Conservation (phyloP, 2,797 vertebrate species). For the Gadopsis marmoratus region DNA sequence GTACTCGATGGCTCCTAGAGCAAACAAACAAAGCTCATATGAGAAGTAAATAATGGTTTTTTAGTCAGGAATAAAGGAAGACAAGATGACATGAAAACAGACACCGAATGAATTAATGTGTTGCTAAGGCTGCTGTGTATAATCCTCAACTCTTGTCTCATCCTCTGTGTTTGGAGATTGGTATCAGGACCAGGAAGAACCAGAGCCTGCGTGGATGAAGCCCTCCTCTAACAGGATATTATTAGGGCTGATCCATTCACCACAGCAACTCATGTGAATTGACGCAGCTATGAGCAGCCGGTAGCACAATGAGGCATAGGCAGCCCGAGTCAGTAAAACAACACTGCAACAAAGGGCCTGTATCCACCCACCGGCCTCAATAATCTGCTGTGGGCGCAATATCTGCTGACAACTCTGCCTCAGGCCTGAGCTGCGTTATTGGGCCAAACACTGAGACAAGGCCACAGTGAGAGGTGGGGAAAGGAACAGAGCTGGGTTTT, state of each 20-base stretch:
- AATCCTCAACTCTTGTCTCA: slow-evolving; percentile 65
- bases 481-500: slow-evolving; percentile 44
- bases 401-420: slow-evolving; percentile 82
- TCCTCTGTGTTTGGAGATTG: slow-evolving; percentile 76
- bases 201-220: slow-evolving; percentile 57
- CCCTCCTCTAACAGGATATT: slow-evolving; percentile 76
- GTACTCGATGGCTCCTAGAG: background rate
- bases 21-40: background rate
- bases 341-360: slow-evolving; percentile 80
- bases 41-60: slow-evolving; percentile 2
- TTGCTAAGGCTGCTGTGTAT: slow-evolving; percentile 31
- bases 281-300: slow-evolving; percentile 66
- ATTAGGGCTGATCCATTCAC: slow-evolving; percentile 74
- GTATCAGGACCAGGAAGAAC: slow-evolving; percentile 76
- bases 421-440: slow-evolving; percentile 43
- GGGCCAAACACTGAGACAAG: slow-evolving; percentile 60
- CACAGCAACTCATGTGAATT: slow-evolving; percentile 80
- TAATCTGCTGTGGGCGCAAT: slow-evolving; percentile 81
- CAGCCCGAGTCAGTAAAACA: slow-evolving; percentile 77
- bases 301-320: slow-evolving; percentile 74
- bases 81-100: slow-evolving; percentile 23
- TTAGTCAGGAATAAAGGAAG: slow-evolving; percentile 26
- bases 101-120: slow-evolving; percentile 29
- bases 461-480: slow-evolving; percentile 44
- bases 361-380: slow-evolving; percentile 74